Conservation (phyloP, 2,113 vertebrate genomes). For the Elephas maximus region DNA sequence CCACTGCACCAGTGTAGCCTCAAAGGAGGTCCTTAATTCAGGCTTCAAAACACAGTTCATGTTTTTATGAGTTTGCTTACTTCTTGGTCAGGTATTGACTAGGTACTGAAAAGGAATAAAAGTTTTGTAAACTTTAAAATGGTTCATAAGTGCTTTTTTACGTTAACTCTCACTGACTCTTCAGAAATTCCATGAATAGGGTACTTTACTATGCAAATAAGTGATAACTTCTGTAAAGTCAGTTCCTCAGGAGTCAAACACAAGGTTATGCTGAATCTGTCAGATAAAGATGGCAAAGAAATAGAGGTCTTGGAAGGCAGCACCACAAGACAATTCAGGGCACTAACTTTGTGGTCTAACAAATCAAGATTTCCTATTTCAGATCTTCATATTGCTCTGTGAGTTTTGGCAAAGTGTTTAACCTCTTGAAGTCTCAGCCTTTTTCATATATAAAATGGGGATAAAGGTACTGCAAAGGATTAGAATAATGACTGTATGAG, state of each 20-base stretch:
- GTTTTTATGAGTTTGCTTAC: not conserved
- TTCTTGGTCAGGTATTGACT: not conserved
- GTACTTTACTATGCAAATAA: not conserved
- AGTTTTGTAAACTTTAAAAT: conserved; percentile 11
- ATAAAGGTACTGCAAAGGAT: no score
- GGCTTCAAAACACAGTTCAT: not conserved
- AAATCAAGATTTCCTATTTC: no score
- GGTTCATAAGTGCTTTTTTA: not conserved
- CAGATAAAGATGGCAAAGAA: not conserved
- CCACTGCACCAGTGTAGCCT: no score
- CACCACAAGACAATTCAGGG: not conserved
- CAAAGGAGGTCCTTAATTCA: not conserved
- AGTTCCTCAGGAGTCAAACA: not conserved
- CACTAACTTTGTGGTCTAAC: not conserved
- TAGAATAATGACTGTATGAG: no score
- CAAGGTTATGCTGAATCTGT: not conserved
- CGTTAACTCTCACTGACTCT: not conserved
- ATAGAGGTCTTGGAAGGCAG: not conserved
- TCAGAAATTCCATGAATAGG: not conserved
- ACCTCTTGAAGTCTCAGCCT: no score
- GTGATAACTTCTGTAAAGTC: not conserved
- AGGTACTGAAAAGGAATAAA: not conserved
- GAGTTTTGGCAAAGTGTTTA: no score
- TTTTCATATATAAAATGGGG: no score
- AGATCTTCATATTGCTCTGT: no score